Conservation (phyloP, 2,797 vertebrate species). For the Tokudaia tokunoshimensis region DNA sequence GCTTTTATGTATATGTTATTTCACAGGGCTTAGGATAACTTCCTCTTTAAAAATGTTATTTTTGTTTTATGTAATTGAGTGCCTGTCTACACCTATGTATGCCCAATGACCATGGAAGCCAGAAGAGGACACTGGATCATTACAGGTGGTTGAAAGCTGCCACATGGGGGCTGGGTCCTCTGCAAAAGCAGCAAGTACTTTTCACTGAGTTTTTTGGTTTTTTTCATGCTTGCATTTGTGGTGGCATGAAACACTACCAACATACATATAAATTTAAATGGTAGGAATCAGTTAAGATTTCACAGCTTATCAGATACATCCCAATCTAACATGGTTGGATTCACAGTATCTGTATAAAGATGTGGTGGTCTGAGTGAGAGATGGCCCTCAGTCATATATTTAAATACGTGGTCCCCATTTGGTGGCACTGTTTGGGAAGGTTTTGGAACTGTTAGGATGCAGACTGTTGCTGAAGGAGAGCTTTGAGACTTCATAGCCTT, state of each 20-base stretch:
- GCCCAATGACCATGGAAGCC: not conserved
- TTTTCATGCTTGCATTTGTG: not conserved
- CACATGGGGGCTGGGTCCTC: not conserved
- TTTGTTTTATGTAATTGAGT: not conserved
- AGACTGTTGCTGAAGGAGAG: too few relatives aligned
- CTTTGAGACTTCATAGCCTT: not conserved
- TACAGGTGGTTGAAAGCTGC: not conserved
- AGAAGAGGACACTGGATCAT: not conserved
- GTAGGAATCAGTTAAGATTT: slow-evolving; percentile 34
- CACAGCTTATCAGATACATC: not conserved
- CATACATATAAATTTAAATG: not conserved
- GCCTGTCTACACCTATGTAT: not conserved
- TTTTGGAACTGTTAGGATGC: too few relatives aligned
- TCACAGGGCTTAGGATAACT: not conserved
- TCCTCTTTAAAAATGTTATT: not conserved
- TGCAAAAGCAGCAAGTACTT: not conserved
- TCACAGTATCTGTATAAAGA: not conserved
- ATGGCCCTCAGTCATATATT: not conserved
- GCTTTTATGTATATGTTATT: not conserved
- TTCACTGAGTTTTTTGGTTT: too few relatives aligned
- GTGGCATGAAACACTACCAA: not conserved
- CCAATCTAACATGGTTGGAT: not conserved
- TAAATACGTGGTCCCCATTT: not conserved
- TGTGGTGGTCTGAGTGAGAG: not conserved
- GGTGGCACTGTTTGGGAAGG: not conserved